Base-by-base conservation (phyloP, 2,113 vertebrate species). In the Xenopus laevis region DNA sequence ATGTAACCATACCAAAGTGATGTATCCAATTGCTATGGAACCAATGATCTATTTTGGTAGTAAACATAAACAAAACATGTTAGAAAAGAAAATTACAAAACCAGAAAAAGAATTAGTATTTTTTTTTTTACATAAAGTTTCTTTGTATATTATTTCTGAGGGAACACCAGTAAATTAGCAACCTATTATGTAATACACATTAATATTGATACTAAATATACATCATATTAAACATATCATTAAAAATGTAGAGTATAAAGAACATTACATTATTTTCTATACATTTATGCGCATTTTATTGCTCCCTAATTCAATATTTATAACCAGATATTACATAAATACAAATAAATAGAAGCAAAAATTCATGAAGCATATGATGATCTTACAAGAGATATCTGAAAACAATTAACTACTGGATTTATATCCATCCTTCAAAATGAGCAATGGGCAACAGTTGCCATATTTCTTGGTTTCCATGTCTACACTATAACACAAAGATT, bases 171-270 rank as follows among this genome's bases (percentile, higher is more conserved):
- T 60, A 70, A 63, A 62, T 76, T 52, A 76, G 59, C 65, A 69
- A 62, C 69, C 65, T 76, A 67, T 76, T 68, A 70, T 63, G 33
- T 69, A 21, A 76, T 67, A 75, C 46, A 76, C 74, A 64, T 47
- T 33, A 44, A 64, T 68, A 75, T 13, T 55, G 53, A 55, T 55
- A 16, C 62, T 76, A 76, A 76, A 69, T 69, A 68, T 76, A 76
- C 74, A 76, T 63, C 44, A 44, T 76, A 68, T 62, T 52, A 69
- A 76, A 76, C 55, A 76, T 20, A 61, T 69, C 33, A 78, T 68
- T 62, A 71, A 84, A 85, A 82, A 81, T 46, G 71, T 73, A 81
- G 78, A 86, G 75, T 86, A 89, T 86, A 87, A 89, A 86, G 75
- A 86, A 86, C 71, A 84, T 86, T 81, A 83, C 79, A 83, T 83